Conservation (phyloP, 2,113 vertebrate genomes). For the Chloropsis hardwickii region DNA sequence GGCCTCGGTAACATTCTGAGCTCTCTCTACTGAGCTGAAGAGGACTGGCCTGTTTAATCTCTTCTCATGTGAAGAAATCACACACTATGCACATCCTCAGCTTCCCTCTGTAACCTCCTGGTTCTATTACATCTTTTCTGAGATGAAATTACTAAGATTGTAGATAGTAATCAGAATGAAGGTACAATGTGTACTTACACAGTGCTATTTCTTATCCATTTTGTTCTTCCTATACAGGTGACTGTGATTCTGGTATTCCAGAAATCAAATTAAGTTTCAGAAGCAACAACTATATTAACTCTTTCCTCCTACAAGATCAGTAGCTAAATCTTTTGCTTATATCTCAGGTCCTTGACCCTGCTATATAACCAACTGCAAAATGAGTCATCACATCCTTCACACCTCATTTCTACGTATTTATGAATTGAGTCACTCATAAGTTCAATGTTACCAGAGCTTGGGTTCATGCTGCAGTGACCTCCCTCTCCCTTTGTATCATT, state of each 20-base stretch:
- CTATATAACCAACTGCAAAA: not conserved
- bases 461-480: not conserved
- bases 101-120: not conserved
- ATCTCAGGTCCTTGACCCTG: not conserved
- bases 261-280: not conserved
- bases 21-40: not conserved
- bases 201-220: not conserved
- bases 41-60: not conserved
- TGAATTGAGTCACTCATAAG: not conserved
- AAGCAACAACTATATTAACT: not conserved
- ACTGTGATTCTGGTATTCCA: not conserved
- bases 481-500: not conserved
- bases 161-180: not conserved
- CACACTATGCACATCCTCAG: not conserved
- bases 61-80: not conserved
- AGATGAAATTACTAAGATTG: not conserved
- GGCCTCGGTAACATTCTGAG: not conserved
- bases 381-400: not conserved
- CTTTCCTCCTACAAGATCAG: not conserved
- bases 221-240: not conserved
- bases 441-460: not conserved
- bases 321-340: not conserved
- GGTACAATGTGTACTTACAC: not conserved
- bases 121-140: not conserved
- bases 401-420: not conserved